Percentiles rank a stretch among this genome's conserved stretches.
Evolutionary conservation across 2,113 vertebrate species (phyloP).

Genomic region (Sprattus sprattus): DNA sequence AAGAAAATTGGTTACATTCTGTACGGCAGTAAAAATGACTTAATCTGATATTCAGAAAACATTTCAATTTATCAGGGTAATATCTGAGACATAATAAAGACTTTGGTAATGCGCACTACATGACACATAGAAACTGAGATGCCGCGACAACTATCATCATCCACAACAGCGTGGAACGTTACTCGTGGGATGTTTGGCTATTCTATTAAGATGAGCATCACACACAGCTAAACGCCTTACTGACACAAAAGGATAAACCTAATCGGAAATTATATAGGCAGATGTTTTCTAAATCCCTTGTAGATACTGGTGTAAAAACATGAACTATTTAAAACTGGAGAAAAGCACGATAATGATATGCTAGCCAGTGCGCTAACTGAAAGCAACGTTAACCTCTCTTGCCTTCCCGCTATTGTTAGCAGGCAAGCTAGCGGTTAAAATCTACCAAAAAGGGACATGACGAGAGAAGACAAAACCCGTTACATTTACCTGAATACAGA

Average conservation of each 20-base stretch:
- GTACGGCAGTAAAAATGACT: not conserved
- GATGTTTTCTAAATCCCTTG: not conserved
- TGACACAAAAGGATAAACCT: not conserved
- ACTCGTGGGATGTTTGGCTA: not conserved
- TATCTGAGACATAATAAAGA: too few relatives aligned
- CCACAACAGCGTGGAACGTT: not conserved
- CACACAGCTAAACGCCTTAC: not conserved
- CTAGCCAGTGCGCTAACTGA: not conserved
- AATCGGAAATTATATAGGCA: not conserved
- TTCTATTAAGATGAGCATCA: not conserved
- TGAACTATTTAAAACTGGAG: not conserved
- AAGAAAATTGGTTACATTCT: not conserved
- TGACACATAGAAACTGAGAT: not conserved
- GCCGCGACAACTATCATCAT: not conserved
- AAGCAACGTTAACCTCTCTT: not conserved
- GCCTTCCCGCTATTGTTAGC: not conserved
- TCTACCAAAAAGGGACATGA: not conserved
- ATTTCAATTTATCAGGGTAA: not conserved
- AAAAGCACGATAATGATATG: not conserved
- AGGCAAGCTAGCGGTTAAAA: not conserved
- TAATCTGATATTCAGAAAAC: not conserved
- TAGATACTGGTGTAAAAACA: not conserved
- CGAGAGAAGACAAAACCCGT: conserved; percentile 14
- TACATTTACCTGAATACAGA: conserved; percentile 28
- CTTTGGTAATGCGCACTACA: not conserved